Conservation (phyloP, 2,888 invertebrate species). For the Belgica antarctica region DNA sequence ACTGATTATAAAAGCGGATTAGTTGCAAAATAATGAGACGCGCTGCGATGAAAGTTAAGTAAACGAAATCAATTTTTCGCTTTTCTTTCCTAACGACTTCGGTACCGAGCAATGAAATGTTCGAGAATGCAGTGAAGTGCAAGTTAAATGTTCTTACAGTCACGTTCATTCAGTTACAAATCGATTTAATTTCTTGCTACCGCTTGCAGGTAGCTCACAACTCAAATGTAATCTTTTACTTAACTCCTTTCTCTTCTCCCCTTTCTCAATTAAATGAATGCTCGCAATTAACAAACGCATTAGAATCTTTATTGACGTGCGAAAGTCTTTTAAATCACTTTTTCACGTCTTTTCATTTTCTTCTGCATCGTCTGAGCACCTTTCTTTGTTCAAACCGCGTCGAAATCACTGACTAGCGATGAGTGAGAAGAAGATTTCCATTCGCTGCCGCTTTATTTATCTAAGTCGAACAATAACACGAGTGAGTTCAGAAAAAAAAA, state of each 20-base stretch:
- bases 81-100: neutral
- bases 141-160: too few relatives aligned
- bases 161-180: too few relatives aligned
- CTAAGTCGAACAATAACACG: slow-evolving; percentile 30
- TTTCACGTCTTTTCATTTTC: neutral
- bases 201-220: too few relatives aligned
- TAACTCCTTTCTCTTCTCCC: too few relatives aligned
- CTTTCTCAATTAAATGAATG: too few relatives aligned
- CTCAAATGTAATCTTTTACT: too few relatives aligned
- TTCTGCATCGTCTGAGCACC: too few relatives aligned
- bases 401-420: too few relatives aligned
- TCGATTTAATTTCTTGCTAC: too few relatives aligned
- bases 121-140: too few relatives aligned
- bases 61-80: neutral
- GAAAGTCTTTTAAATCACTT: slow-evolving; percentile 36
- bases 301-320: slow-evolving; percentile 23
- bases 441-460: slow-evolving; percentile 18
- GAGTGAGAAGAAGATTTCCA: slow-evolving; percentile 9
- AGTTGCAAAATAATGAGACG: slow-evolving; percentile 4
- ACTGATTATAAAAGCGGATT: neutral
- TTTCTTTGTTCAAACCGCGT: too few relatives aligned
- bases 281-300: neutral
- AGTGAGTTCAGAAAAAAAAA: slow-evolving; percentile 27
- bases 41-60: neutral
- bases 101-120: too few relatives aligned